phyloP scores from a whole-genome alignment of 2,113 vertebrate genomes.

The Rafetus swinhoei region DNA sequence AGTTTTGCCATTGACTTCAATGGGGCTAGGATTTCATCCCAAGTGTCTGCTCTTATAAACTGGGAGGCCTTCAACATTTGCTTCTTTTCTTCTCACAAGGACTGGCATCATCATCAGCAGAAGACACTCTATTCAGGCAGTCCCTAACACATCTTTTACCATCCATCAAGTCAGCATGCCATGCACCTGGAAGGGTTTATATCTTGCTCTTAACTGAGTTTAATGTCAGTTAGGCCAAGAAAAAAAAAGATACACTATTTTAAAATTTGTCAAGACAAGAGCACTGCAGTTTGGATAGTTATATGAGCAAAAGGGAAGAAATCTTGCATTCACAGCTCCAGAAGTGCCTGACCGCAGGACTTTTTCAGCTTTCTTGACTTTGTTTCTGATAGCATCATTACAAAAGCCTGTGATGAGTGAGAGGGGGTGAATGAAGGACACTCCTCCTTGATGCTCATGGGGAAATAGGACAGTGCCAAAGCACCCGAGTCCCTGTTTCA shows the following conservation, averaged over 20 bases:
- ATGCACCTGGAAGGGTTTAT: background rate
- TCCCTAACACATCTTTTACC: background rate
- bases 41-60: background rate
- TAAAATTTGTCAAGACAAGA: background rate
- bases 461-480: conserved; percentile 16
- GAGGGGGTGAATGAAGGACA: background rate
- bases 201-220: background rate
- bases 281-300: background rate
- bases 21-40: background rate
- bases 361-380: background rate
- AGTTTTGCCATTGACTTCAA: background rate
- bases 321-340: background rate
- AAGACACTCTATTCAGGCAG: background rate
- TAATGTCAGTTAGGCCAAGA: background rate
- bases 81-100: background rate
- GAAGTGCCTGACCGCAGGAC: background rate
- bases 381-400: background rate
- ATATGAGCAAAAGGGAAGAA: background rate
- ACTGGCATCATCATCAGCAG: background rate
- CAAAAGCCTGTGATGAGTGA: accelerated
- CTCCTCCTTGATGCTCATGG: accelerated
- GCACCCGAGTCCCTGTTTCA: background rate
- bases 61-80: accelerated
- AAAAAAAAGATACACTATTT: background rate
- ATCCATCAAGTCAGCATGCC: background rate